phyloP scores from a whole-genome alignment of 2,797 vertebrate genomes.

The Synanceia verrucosa region DNA sequence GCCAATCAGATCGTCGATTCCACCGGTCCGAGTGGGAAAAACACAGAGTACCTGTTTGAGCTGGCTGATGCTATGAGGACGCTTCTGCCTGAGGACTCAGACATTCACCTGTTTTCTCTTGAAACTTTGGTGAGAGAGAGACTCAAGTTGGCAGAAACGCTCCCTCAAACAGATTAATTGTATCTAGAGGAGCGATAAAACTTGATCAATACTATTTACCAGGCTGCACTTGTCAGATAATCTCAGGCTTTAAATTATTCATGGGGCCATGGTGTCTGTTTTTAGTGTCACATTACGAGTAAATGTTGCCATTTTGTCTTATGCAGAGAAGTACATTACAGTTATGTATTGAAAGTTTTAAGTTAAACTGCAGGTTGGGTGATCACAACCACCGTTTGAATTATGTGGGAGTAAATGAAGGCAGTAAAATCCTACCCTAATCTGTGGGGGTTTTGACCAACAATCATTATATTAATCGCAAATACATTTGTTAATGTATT shows the following conservation, averaged over 20 bases:
- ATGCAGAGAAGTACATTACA: neutral
- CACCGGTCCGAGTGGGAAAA: conserved; percentile 91
- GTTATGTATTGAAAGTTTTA: neutral
- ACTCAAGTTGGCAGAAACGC: conserved; percentile 42
- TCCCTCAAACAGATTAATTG: conserved; percentile 6
- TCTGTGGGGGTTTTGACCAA: no score
- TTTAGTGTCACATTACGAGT: neutral
- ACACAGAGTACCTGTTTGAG: conserved; percentile 96
- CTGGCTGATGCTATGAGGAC: conserved; percentile 91
- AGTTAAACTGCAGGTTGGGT: neutral
- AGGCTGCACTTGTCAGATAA: neutral
- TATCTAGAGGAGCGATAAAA: neutral
- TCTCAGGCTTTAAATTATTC: conserved; percentile 53
- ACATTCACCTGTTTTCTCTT: conserved; percentile 93
- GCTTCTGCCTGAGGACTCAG: conserved; percentile 91
- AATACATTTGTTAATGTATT: no score
- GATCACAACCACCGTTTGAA: no score
- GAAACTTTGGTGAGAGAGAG: conserved; percentile 89
- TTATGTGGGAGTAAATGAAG: no score
- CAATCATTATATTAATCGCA: no score
- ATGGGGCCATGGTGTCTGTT: neutral
- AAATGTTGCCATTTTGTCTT: neutral
- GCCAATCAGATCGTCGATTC: conserved; percentile 91
- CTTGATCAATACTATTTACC: neutral
- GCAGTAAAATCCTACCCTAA: no score